Evolutionary conservation across 2,113 vertebrate species (phyloP).

Genomic region (Grammomys surdaster): DNA sequence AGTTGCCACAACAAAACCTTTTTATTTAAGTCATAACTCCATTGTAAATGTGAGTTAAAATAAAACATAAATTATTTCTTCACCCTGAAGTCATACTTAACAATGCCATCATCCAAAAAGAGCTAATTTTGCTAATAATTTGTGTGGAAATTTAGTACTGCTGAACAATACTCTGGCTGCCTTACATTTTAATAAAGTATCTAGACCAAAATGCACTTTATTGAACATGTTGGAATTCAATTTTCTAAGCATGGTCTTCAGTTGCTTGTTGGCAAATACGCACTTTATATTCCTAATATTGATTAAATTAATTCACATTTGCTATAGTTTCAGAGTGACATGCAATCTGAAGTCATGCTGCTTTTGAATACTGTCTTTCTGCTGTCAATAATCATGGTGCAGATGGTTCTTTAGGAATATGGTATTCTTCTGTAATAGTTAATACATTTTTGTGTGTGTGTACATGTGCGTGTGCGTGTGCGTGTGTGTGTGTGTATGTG

Average conservation of each 20-base stretch:
- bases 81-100: neutral
- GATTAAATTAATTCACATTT: constrained; percentile 85
- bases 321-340: constrained; percentile 49
- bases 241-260: constrained; percentile 74
- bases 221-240: constrained; percentile 77
- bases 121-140: constrained; percentile 54
- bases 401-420: constrained; percentile 72
- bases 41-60: neutral
- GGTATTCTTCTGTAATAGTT: constrained; percentile 73
- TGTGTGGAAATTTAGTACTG: constrained; percentile 59
- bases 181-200: constrained; percentile 78
- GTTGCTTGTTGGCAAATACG: constrained; percentile 71
- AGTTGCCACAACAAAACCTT: neutral
- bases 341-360: constrained; percentile 39
- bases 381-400: constrained; percentile 65
- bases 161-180: constrained; percentile 77
- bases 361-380: constrained; percentile 59
- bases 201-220: constrained; percentile 72
- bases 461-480: neutral
- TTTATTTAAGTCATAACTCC: neutral
- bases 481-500: neutral
- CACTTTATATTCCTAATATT: constrained; percentile 80
- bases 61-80: constrained; percentile 2
- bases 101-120: neutral
- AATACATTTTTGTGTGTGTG: neutral